Evolutionary conservation across 2,113 vertebrate species (phyloP).

Genomic region (Rhinichthys klamathensis): DNA sequence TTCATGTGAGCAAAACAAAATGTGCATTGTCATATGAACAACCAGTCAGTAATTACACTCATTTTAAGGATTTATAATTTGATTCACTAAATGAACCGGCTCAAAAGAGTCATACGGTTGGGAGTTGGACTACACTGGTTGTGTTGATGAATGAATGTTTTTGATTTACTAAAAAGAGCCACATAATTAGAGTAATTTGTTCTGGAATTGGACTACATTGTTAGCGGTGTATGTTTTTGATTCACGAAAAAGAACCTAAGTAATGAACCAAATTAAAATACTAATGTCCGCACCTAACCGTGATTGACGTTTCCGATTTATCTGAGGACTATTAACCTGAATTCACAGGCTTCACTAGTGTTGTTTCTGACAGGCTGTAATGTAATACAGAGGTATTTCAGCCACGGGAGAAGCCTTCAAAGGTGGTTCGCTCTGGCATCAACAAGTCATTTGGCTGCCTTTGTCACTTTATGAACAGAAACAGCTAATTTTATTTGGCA

Average conservation of each 20-base stretch:
- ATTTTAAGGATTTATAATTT: background rate
- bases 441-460: constrained; percentile 43
- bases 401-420: constrained; percentile 33
- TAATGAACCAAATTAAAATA: background rate
- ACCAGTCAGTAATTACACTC: background rate
- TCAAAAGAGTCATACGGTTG: background rate
- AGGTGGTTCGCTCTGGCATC: constrained; percentile 45
- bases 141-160: background rate
- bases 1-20: constrained; percentile 52
- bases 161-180: background rate
- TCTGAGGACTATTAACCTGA: background rate
- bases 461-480: constrained; percentile 51
- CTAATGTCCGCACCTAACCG: background rate
- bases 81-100: background rate
- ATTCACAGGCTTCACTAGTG: background rate
- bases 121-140: background rate
- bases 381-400: constrained; percentile 42
- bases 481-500: constrained; percentile 58
- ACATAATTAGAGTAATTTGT: background rate
- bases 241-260: background rate
- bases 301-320: background rate
- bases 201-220: background rate
- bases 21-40: too few species aligned
- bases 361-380: constrained; percentile 41
- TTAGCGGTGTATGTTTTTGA: background rate